These are phyloP conservation scores for Peucedramus taeniatus DNA, from an alignment of 2,113 vertebrate species.

Conservation along the genomic window DNA sequence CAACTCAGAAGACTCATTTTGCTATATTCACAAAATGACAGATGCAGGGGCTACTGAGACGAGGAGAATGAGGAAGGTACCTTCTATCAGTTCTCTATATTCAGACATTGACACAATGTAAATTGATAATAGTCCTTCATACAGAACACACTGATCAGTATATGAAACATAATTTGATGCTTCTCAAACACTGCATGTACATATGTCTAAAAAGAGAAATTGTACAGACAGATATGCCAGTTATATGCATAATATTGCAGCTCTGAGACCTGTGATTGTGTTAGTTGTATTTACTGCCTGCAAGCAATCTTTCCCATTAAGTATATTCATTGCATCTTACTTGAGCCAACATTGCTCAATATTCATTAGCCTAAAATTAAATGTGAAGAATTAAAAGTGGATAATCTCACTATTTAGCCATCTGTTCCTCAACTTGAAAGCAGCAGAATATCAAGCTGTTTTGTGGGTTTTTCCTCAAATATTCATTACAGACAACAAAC, in stretches of 20 bases:
- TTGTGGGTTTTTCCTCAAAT: neutral
- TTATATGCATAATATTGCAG: neutral
- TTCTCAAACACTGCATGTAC: neutral
- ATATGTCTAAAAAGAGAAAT: neutral
- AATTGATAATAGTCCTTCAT: neutral
- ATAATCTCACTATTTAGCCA: constrained; percentile 5
- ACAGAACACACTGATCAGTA: neutral
- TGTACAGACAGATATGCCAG: neutral
- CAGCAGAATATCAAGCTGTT: neutral
- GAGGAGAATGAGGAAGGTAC: neutral
- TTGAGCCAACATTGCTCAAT: neutral
- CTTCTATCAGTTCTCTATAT: neutral
- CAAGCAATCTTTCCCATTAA: neutral
- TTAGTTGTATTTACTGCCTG: neutral
- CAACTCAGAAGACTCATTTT: neutral
- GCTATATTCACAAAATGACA: neutral
- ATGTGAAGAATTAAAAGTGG: constrained; percentile 11
- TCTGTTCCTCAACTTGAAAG: constrained; percentile 14
- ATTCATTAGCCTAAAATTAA: constrained; percentile 36
- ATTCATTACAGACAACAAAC: neutral
- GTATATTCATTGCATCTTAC: neutral
- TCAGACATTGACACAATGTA: neutral
- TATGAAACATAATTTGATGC: neutral
- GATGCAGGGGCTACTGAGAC: neutral
- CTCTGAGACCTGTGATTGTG: neutral